phyloP scores from a whole-genome alignment of 2,113 vertebrate species.

The Saccopteryx leptura region DNA sequence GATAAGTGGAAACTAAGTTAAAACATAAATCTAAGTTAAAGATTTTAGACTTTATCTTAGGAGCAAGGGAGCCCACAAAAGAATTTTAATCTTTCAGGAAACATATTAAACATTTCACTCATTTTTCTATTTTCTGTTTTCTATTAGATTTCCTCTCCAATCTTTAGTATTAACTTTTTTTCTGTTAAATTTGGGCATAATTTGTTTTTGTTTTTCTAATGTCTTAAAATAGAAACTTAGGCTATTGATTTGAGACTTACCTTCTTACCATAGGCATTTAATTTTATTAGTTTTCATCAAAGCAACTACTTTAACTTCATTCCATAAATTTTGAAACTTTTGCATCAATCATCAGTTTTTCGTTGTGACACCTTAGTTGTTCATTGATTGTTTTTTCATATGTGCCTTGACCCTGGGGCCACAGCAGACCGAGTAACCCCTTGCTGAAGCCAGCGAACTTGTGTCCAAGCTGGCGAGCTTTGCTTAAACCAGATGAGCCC shows the following conservation, averaged over 20 bases:
- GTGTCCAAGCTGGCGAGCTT: too few relatives aligned
- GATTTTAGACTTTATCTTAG: conserved; percentile 1
- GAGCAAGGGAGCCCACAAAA: background rate
- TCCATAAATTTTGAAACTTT: conserved; percentile 28
- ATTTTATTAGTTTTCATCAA: conserved; percentile 31
- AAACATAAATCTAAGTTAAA: background rate
- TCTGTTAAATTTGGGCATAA: background rate
- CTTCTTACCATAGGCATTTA: background rate
- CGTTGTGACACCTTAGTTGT: too few relatives aligned
- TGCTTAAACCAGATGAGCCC: too few relatives aligned
- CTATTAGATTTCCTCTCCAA: conserved; percentile 4
- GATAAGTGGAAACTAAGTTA: background rate
- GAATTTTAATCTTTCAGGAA: background rate
- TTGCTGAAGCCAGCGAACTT: too few relatives aligned
- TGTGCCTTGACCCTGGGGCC: too few relatives aligned
- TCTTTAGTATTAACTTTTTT: conserved; percentile 31
- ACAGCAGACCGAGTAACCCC: too few relatives aligned
- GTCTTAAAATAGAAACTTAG: background rate
- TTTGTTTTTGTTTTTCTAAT: conserved; percentile 33
- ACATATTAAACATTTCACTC: background rate
- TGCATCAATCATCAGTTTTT: too few relatives aligned
- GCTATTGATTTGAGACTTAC: background rate
- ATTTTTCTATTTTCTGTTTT: conserved; percentile 52
- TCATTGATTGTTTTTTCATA: too few relatives aligned
- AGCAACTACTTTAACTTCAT: conserved; percentile 1